Evolutionary conservation across 2,113 vertebrate species (phyloP).

Genomic region (Tragelaphus buxtoni): DNA sequence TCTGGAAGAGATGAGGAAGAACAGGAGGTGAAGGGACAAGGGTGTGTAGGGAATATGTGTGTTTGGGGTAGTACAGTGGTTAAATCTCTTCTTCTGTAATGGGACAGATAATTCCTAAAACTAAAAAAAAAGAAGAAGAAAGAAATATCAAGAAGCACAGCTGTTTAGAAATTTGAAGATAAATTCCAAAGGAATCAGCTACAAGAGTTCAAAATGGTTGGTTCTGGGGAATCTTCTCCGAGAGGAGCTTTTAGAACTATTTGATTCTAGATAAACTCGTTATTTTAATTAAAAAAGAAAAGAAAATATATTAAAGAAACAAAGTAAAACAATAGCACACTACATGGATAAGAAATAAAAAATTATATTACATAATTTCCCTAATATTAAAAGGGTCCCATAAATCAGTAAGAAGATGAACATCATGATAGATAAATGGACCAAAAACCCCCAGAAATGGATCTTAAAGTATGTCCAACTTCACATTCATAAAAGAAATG

Average conservation of each 20-base stretch:
- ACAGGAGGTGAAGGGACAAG: background rate
- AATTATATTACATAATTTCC: background rate
- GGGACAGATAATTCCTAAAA: background rate
- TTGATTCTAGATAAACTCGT: background rate
- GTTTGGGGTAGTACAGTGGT: too few relatives aligned
- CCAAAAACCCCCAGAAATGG: background rate
- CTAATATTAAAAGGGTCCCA: background rate
- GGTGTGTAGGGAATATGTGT: background rate
- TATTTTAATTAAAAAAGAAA: background rate
- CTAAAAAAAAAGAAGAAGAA: background rate
- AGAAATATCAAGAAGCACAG: background rate
- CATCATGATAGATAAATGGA: background rate
- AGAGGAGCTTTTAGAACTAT: background rate
- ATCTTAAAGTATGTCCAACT: background rate
- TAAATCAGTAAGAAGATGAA: background rate
- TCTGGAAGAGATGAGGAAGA: background rate
- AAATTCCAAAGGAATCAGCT: background rate
- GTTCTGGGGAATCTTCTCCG: background rate
- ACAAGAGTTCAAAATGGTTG: background rate
- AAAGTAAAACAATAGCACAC: background rate
- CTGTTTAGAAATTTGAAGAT: background rate
- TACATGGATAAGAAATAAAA: background rate
- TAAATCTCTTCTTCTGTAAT: background rate
- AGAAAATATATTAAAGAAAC: background rate
- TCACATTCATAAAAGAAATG: background rate